Percentiles rank a stretch among this genome's conserved stretches.
phyloP scores from a whole-genome alignment of 2,113 vertebrate genomes.

The Triplophysa tibetana region DNA sequence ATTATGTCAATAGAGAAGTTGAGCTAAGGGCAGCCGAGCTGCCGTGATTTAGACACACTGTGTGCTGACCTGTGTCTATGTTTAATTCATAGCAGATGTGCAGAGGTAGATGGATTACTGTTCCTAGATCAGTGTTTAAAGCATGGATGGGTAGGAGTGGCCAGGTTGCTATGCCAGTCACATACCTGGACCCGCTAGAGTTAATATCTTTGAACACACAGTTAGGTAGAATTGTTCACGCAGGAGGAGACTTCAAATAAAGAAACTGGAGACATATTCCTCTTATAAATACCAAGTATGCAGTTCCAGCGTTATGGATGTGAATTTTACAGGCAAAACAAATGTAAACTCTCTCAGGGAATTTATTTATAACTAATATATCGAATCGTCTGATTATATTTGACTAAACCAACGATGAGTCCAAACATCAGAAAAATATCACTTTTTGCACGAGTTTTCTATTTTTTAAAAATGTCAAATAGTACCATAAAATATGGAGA shows the following conservation, averaged over 20 bases:
- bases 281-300: constrained; percentile 11
- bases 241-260: background rate
- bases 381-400: too few relatives aligned
- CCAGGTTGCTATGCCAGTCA: constrained; percentile 31
- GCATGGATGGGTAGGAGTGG: constrained; percentile 20
- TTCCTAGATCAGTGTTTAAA: constrained; percentile 38
- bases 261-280: background rate
- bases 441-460: too few relatives aligned
- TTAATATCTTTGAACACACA: constrained; percentile 3
- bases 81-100: constrained; percentile 71
- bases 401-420: too few relatives aligned
- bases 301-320: background rate
- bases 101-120: constrained; percentile 62
- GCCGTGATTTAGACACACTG: constrained; percentile 73
- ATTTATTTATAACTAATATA: too few relatives aligned
- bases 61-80: constrained; percentile 69
- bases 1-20: constrained; percentile 80
- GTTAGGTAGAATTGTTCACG: background rate
- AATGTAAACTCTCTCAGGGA: too few relatives aligned
- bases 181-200: constrained; percentile 16
- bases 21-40: constrained; percentile 72
- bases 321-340: too few relatives aligned
- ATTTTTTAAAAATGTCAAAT: too few relatives aligned
- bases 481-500: too few relatives aligned
- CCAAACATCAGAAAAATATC: too few relatives aligned